phyloP scores from a whole-genome alignment of 1,140 invertebrate species.

The Linepithema humile region DNA sequence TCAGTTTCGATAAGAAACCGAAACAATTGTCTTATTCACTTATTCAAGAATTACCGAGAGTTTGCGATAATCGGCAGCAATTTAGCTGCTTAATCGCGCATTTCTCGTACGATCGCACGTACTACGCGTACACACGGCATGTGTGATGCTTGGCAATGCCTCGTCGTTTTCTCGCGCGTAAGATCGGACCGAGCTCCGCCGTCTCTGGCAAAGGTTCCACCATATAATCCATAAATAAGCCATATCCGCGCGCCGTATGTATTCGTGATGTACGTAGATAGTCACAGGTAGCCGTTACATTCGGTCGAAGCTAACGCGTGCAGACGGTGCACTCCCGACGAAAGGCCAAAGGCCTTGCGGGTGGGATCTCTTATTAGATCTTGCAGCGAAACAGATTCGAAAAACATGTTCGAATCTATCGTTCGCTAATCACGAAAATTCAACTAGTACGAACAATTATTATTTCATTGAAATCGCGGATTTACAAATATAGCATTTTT shows the following conservation, averaged over 20 bases:
- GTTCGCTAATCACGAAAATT: no score
- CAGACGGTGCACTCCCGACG: constrained; percentile 69
- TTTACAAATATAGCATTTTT: no score
- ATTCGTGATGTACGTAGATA: constrained; percentile 32
- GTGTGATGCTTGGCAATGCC: constrained; percentile 59
- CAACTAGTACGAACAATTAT: no score
- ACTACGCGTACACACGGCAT: constrained; percentile 15
- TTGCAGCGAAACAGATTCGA: constrained; percentile 59
- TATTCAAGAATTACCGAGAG: no score
- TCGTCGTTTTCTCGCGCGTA: constrained; percentile 30
- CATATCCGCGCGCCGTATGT: constrained; percentile 48
- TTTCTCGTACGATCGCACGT: constrained; percentile 31
- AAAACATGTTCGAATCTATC: constrained; percentile 14
- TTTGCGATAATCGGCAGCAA: neutral
- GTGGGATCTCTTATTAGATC: constrained; percentile 75
- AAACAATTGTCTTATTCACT: no score
- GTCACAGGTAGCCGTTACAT: constrained; percentile 34
- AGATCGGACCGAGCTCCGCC: constrained; percentile 27
- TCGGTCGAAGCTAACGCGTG: neutral
- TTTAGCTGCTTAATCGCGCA: neutral
- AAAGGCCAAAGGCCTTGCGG: constrained; percentile 78
- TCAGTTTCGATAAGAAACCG: no score
- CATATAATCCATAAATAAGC: constrained; percentile 79
- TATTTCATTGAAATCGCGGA: no score
- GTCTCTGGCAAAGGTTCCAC: constrained; percentile 71